Base-by-base conservation (phyloP, 2,113 vertebrate species). In the Piliocolobus tephrosceles region DNA sequence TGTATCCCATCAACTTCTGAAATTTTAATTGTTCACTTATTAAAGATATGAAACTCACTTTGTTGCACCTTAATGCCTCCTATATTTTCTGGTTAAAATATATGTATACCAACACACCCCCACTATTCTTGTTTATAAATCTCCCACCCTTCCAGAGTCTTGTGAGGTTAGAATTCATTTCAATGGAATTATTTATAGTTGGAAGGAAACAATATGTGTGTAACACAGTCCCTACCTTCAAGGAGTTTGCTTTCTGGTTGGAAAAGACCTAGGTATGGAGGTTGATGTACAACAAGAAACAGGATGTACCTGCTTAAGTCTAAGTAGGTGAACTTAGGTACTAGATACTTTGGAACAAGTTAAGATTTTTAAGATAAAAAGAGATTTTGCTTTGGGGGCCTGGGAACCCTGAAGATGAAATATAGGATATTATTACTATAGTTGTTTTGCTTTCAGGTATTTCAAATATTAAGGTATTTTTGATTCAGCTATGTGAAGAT, bases 401-500 rank as follows among this genome's bases (percentile, higher is more conserved):
- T 27, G 23, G 45, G 6, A 50, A 7, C 11, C 18, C 27, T 88
- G 55, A 90, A 92, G 23, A 32, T 64, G 55, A 27, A 55, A 73
- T 90, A 68, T n/a, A 79, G 66, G 45, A 38, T 92, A 55, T 73
- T 92, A 14, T 47, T 94, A 40, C 35, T 61, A 11, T 14, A 83
- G 32, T 87, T 43, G 30, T 86, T 83, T 93, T 20, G 57, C 90
- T 96, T 92, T 94, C 14, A 95, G 8, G 11, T 92, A 45, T 40
- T 86, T 92, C 75, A 73, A 7, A 50, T 91, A 88, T 90, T 78
- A 97, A 76, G 30, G 43, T 90, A 50, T 87, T 97, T 96, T 96
- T 91, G 0, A 86, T 85, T 66, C 38, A 81, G 10, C 5, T 47
- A 2, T 82, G 45, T 94, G 16, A 58, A 87, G 68, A 57, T 94